Conservation (phyloP, 2,113 vertebrate genomes). For the human (Homo sapiens) region GRCh38 chr9:79505001-79505500, state of each 20-base stretch:
- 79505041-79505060: conserved; percentile 93
- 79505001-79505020: conserved; percentile 93
- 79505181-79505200: conserved; percentile 91
- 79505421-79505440: conserved; percentile 79
- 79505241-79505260: conserved; percentile 83
- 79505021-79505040: conserved; percentile 93
- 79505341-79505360: conserved; percentile 75
- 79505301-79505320: conserved; percentile 70
- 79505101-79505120: conserved; percentile 92
- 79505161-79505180: conserved; percentile 91
- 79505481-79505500: conserved; percentile 70
- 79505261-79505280: conserved; percentile 82
- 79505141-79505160: conserved; percentile 91
- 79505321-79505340: conserved; percentile 69
- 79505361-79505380: conserved; percentile 61
- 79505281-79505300: conserved; percentile 78
- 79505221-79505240: conserved; percentile 79
- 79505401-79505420: conserved; percentile 78
- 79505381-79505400: conserved; percentile 79
- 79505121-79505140: conserved; percentile 88
- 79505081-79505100: conserved; percentile 91
- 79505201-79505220: conserved; percentile 76
- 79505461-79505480: conserved; percentile 76
- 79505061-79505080: conserved; percentile 91
- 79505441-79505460: conserved; percentile 67